phyloP scores from a whole-genome alignment of 1,140 invertebrate species.

The Diplogasteroides magnus region DNA sequence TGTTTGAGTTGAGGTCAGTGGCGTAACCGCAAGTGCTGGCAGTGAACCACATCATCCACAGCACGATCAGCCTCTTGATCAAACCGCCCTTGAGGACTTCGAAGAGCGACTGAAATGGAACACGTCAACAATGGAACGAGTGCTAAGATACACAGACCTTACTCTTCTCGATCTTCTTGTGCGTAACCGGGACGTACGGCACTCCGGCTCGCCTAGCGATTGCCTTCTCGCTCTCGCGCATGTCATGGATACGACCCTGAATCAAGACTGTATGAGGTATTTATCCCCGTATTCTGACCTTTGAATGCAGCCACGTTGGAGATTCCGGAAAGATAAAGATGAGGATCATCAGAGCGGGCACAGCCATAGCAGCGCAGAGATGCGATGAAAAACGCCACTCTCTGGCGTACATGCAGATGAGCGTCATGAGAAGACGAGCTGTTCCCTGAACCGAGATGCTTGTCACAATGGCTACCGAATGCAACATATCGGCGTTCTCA shows the following conservation, averaged over 20 bases:
- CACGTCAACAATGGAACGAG: no score
- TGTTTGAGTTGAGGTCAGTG: slow-evolving; percentile 49
- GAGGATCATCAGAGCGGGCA: background rate
- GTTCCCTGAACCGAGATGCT: slow-evolving; percentile 42
- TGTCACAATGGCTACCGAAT: slow-evolving; percentile 11
- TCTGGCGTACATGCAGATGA: slow-evolving; percentile 49
- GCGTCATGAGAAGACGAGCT: slow-evolving; percentile 44
- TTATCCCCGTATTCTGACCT: background rate
- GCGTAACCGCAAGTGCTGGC: slow-evolving; percentile 43
- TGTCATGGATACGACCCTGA: background rate
- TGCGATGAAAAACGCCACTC: slow-evolving; percentile 48
- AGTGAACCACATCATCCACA: slow-evolving; percentile 38
- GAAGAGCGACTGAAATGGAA: slow-evolving; percentile 2
- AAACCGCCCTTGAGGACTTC: slow-evolving; percentile 20
- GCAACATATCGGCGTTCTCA: slow-evolving; percentile 2
- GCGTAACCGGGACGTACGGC: background rate
- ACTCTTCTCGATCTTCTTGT: background rate
- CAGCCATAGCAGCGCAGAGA: slow-evolving; percentile 49
- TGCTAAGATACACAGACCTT: no score
- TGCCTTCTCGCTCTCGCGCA: background rate
- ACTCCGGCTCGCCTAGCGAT: background rate
- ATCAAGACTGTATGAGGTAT: no score
- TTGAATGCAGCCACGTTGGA: background rate
- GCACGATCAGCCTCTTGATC: slow-evolving; percentile 26
- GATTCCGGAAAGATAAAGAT: background rate